Evolutionary conservation across 1,140 invertebrate genomes (phyloP).

Genomic region (Drosophila bocqueti): DNA sequence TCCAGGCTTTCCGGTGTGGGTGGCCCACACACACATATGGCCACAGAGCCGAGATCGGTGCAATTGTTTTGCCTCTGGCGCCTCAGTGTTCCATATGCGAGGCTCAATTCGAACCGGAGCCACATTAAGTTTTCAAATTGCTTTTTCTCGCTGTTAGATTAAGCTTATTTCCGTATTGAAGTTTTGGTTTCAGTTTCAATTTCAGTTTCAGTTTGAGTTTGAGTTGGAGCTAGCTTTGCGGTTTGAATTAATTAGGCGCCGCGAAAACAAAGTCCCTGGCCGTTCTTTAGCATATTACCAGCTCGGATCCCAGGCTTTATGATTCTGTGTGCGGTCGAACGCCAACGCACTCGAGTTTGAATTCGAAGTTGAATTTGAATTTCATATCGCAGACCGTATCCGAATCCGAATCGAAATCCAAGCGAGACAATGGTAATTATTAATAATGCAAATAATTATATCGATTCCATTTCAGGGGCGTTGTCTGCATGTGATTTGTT

Average conservation of each 20-base stretch:
- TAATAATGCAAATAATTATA: constrained; percentile 84
- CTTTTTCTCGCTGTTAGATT: constrained; percentile 61
- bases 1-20: constrained; percentile 60
- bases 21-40: constrained; percentile 41
- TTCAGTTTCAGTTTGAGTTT: background rate
- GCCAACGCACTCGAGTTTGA: constrained; percentile 64
- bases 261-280: constrained; percentile 44
- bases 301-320: constrained; percentile 30
- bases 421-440: constrained; percentile 79
- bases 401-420: constrained; percentile 35
- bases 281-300: constrained; percentile 65
- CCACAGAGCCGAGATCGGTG: constrained; percentile 45
- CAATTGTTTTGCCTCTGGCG: constrained; percentile 73
- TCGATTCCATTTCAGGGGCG: constrained; percentile 79
- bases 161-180: constrained; percentile 83
- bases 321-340: constrained; percentile 61
- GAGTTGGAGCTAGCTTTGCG: constrained; percentile 46
- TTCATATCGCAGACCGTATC: constrained; percentile 38
- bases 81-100: constrained; percentile 48
- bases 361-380: constrained; percentile 46
- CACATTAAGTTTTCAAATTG: constrained; percentile 75
- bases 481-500: constrained; percentile 69
- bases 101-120: constrained; percentile 26
- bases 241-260: constrained; percentile 79
- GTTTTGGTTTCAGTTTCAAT: constrained; percentile 41